phyloP scores from a whole-genome alignment of 2,113 vertebrate species.

The Myrmecobius fasciatus region DNA sequence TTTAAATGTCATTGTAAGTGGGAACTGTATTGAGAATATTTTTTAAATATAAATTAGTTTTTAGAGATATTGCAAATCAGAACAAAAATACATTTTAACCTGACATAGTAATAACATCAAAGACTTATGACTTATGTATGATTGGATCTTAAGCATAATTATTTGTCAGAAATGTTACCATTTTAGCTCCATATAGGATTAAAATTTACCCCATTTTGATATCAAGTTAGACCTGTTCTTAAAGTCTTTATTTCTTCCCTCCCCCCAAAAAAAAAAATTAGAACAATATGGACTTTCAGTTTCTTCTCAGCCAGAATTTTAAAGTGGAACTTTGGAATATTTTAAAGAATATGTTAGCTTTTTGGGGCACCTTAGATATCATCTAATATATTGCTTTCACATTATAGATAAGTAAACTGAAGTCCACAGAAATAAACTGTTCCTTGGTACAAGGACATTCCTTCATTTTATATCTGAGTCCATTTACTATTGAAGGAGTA shows the following conservation, averaged over 20 bases:
- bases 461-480: background rate
- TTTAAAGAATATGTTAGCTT: background rate
- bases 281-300: constrained; percentile 43
- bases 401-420: background rate
- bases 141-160: constrained; percentile 22
- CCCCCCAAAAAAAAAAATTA: background rate
- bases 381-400: background rate
- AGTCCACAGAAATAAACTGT: background rate
- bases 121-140: constrained; percentile 22
- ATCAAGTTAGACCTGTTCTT: constrained; percentile 8
- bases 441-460: background rate
- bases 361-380: background rate
- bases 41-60: constrained; percentile 1
- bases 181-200: constrained; percentile 21
- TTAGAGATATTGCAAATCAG: background rate
- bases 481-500: background rate
- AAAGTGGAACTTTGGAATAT: background rate
- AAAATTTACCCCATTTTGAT: background rate
- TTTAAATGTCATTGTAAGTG: constrained; percentile 9
- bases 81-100: background rate
- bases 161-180: background rate
- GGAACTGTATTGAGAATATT: constrained; percentile 17
- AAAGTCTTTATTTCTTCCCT: background rate
- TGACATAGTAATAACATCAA: constrained; percentile 7
- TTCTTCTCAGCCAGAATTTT: constrained; percentile 20